Base-by-base conservation (phyloP, 2,797 vertebrate genomes). In the Arremon aurantiirostris region DNA sequence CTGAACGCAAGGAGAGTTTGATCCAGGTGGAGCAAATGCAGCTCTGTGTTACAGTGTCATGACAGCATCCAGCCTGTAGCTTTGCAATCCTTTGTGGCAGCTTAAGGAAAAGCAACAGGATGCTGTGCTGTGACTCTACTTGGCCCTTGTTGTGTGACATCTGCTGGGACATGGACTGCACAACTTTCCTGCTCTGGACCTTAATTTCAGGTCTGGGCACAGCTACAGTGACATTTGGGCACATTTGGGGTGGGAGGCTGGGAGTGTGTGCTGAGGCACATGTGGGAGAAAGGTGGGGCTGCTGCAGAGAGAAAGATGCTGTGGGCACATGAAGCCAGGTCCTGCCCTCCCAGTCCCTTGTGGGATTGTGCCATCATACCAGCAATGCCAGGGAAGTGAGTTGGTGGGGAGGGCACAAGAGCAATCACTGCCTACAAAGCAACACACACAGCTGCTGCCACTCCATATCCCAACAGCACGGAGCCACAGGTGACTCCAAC, bases 381-480 rank as follows among this genome's bases (percentile, higher is more conserved):
- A 3, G 52, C 79, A 80, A 3, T 23, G 50, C 46, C 2, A 3
- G 44, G 78, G 46, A 44, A 15, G 37, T 1, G 10, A 82, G n/a
- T 1, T 57, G 68, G 73, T 1, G 3, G 30, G 53, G 13, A 89
- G 16, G 34, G 23, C 53, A 90, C 1, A 0, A 12, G 23, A 72
- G 27, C 34, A 3, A 32, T 83, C 3, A 3, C 17, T 90, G 60
- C 55, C 41, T 44, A n/a, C 46, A 34, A 24, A 87, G 57, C 44
- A 59, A 47, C 2, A 1, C 81, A 55, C 52, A 52, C 27, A 60
- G 4, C 50, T 63, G 56, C 47, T 88, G 79, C 39, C 59, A 55
- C 14, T 7, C 26, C 1, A 2, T 12, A 41, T 56, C 37, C 81
- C 82, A 61, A 9, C 14, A 42, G 35, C 24, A 61, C 0, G 0